Conservation (phyloP, 92 coral and sea anemone species). For the Metridium senile region DNA sequence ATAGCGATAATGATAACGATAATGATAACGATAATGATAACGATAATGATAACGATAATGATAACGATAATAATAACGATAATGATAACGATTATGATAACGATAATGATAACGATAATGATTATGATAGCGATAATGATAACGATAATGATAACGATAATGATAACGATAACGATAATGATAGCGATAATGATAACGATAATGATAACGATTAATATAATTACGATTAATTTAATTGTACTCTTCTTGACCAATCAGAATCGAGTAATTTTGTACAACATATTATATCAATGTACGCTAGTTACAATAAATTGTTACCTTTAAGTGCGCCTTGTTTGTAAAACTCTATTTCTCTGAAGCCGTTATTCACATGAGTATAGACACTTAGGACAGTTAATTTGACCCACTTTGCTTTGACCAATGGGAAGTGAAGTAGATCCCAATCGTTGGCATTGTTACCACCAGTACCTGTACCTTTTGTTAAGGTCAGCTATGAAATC, state of each 20-base stretch:
- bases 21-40: no score
- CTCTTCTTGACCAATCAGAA: no score
- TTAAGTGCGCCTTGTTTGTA: conserved; percentile 63
- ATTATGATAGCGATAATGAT: not conserved
- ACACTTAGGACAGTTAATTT: conserved; percentile 60
- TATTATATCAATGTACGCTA: no score
- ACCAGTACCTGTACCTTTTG: conserved; percentile 29
- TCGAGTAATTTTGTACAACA: no score
- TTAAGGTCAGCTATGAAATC: conserved; percentile 44
- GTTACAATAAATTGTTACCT: conserved; percentile 59
- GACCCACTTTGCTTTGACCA: conserved; percentile 70
- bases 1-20: no score
- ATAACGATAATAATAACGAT: no score
- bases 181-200: no score
- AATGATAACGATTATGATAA: no score
- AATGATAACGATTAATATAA: no score
- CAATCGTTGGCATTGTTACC: conserved; percentile 15
- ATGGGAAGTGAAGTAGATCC: conserved; percentile 60
- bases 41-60: not conserved
- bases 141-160: no score
- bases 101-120: not conserved
- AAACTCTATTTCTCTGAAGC: conserved; percentile 88
- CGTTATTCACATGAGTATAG: conserved; percentile 40
- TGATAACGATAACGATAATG: not conserved
- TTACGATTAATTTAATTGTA: no score